A percentile compares a stretch with the other conserved stretches of the same genome.
phyloP scores from a whole-genome alignment of 1,140 invertebrate species.

The Procambarus clarkii region DNA sequence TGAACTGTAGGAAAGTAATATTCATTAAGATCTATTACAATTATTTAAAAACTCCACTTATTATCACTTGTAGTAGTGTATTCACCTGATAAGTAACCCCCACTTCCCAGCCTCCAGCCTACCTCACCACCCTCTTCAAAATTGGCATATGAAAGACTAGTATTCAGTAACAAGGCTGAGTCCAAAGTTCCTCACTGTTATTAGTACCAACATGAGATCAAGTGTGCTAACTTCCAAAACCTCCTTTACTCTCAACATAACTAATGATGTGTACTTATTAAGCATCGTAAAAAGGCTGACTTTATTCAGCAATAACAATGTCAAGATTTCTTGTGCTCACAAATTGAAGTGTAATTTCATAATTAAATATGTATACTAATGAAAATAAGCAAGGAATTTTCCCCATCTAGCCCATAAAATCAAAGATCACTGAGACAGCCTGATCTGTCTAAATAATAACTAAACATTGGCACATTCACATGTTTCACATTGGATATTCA shows the following conservation, averaged over 20 bases:
- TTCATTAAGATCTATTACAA: too few species aligned
- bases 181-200: background rate
- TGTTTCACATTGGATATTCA: background rate
- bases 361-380: background rate
- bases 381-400: background rate
- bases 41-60: too few species aligned
- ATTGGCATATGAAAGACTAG: conserved; percentile 45
- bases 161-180: background rate
- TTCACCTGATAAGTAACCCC: background rate
- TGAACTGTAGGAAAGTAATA: too few species aligned
- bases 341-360: background rate
- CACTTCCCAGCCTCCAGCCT: background rate
- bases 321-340: background rate
- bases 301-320: background rate
- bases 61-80: too few species aligned
- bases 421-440: background rate
- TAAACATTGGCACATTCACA: background rate
- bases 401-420: background rate
- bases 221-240: background rate
- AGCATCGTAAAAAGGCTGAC: background rate
- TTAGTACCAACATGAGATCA: background rate
- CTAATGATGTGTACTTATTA: background rate
- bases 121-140: background rate
- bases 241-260: background rate
- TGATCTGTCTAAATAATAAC: background rate